Evolutionary conservation across 2,797 vertebrate species (phyloP).

Genomic region (Gobio occitaniae): DNA sequence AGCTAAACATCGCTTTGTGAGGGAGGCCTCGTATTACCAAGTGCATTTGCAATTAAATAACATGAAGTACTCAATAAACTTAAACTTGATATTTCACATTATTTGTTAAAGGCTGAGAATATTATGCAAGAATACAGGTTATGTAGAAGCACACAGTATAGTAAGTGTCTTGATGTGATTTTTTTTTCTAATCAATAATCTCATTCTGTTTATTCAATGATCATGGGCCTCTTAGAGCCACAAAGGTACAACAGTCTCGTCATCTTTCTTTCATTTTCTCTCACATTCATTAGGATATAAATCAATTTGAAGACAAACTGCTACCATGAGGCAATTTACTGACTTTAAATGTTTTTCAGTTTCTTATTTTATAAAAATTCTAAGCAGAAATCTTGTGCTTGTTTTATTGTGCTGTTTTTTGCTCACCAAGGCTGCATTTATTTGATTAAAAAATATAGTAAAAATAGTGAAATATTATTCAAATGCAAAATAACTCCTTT

Average conservation of each 20-base stretch:
- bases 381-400: not conserved
- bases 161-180: not conserved
- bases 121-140: not conserved
- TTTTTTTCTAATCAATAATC: not conserved
- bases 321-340: not conserved
- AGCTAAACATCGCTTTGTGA: not conserved
- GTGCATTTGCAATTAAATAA: not conserved
- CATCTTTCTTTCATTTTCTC: conserved; percentile 11
- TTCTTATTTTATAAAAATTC: not conserved
- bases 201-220: not conserved
- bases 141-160: not conserved
- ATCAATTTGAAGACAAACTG: not conserved
- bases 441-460: not conserved
- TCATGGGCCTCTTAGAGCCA: not conserved
- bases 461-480: not conserved
- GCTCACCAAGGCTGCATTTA: too few species aligned
- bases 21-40: not conserved
- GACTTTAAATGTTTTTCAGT: not conserved
- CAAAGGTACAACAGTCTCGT: not conserved
- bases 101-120: conserved; percentile 8
- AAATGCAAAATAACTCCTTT: not conserved
- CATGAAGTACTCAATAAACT: not conserved
- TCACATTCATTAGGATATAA: conserved; percentile 2
- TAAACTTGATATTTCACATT: not conserved
- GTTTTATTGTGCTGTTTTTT: not conserved